Evolutionary conservation across 1,140 invertebrate species (phyloP), one percentile per base, ranked within the genome.

Genomic region (Sinonovacula constricta): DNA sequence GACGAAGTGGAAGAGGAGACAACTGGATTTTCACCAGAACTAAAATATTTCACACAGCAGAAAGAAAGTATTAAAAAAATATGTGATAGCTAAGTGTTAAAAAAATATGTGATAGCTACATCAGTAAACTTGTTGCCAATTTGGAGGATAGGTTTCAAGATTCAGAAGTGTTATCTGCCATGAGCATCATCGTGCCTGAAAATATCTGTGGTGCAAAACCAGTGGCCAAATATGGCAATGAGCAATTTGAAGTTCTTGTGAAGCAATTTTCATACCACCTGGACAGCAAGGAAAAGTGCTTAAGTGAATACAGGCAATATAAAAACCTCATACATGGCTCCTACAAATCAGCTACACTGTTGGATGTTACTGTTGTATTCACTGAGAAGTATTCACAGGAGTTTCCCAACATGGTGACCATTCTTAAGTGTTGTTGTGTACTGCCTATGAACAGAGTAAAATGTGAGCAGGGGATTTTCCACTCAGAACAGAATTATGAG

Each of bases 391-490:
- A 71, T 33, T 57, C 14, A 28, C 12, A 71, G 31, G 53, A 31
- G 34, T n/a, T 56, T 28, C 39, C 65, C 2, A 67, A 67, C 45
- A 51, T 67, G 39, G 39, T 67, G 7, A 67, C 15, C 1, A 1
- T 67, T 5, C n/a, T 67, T n/a, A 67, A 67, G 30, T 67, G 65
- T 67, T 33, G 31, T 67, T 7, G 7, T 4, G 65, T 67, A 4
- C 30, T 67, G 10, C 65, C 67, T 3, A 56, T 70, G 53, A 70
- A n/a, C 26, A 70, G 67, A 33, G 67, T 70, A 15, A 30, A 54
- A 53, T 70, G 67, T 70, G 59, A 75, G 30, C 45, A n/a, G 71
- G 10, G 71, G 71, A 12, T 75, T 75, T 36, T 51, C 34, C 15
- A 75, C 71, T 22, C 71, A 75, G 24, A 75, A 75, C 60, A 28